Conservation (phyloP, 2,888 invertebrate genomes). For the Acanthosepion pharaonis region DNA sequence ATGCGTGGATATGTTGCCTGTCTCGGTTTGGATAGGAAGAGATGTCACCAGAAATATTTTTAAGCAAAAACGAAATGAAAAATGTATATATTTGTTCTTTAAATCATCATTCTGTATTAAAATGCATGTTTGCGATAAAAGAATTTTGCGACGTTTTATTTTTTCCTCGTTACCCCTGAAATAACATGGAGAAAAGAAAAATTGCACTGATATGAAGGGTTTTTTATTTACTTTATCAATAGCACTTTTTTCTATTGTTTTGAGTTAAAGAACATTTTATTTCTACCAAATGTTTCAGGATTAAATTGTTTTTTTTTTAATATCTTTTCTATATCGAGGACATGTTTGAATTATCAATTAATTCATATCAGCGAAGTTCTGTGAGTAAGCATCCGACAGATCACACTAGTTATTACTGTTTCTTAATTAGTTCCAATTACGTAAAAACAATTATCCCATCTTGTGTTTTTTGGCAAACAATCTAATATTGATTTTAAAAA, state of each 20-base stretch:
- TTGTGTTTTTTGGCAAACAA: not conserved
- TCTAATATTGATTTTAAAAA: not conserved
- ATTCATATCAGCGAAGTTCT: not conserved
- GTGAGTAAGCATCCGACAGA: not conserved
- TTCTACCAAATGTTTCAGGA: too few species aligned
- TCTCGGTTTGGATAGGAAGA: not conserved
- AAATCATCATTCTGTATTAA: too few species aligned
- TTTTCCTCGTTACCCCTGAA: too few species aligned
- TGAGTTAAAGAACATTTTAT: too few species aligned
- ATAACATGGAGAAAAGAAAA: too few species aligned
- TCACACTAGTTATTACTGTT: not conserved
- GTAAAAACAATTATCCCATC: not conserved
- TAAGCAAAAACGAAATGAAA: not conserved
- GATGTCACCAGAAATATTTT: not conserved
- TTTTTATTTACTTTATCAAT: too few species aligned
- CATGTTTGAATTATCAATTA: not conserved
- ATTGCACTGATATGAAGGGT: too few species aligned
- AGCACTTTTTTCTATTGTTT: too few species aligned
- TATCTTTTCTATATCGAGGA: not conserved
- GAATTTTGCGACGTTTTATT: too few species aligned
- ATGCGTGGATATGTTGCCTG: not conserved
- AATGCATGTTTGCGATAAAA: too few species aligned
- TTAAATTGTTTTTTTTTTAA: too few species aligned
- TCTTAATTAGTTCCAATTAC: not conserved
- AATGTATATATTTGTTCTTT: not conserved